Evolutionary conservation across 2,888 invertebrate species (phyloP).

Genomic region (Clostera curtula): DNA sequence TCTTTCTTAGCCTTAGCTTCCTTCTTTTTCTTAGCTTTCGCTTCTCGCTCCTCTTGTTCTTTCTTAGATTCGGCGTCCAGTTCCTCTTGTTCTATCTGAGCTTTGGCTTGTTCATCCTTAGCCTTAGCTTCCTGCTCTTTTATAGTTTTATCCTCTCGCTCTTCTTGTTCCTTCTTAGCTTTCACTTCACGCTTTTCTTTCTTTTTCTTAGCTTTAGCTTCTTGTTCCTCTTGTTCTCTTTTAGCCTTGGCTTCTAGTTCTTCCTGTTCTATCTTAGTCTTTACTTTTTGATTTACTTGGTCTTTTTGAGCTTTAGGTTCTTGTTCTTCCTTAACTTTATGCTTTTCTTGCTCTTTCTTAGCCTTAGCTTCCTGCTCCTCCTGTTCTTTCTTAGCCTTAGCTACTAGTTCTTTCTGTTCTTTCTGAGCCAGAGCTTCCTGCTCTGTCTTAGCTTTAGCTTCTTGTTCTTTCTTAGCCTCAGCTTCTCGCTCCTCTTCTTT

Average conservation of each 20-base stretch:
- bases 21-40: constrained; percentile 3
- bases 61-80: constrained; percentile 4
- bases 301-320: background rate
- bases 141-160: constrained; percentile 2
- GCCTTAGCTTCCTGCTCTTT: constrained; percentile 6
- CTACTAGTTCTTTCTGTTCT: constrained; percentile 7
- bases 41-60: constrained; percentile 6
- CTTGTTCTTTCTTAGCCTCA: background rate
- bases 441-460: too few species aligned
- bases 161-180: constrained; percentile 4
- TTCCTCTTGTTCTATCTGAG: constrained; percentile 1
- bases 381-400: background rate
- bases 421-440: background rate
- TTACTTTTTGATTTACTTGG: background rate
- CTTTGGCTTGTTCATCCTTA: constrained; percentile 12
- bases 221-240: background rate
- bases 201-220: constrained; percentile 5
- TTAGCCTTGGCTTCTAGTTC: constrained; percentile 4
- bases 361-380: background rate
- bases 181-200: constrained; percentile 2
- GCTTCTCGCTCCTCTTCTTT: background rate
- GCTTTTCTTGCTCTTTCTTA: constrained; percentile 1
- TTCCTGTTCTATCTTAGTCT: constrained; percentile 1
- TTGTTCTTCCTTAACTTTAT: background rate
- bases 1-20: constrained; percentile 2